Percentiles rank a stretch among this genome's conserved stretches.
These are phyloP conservation scores for Bursaphelenchus okinawaensis DNA, from an alignment of 2,888 invertebrate species.

Conservation along the genomic window DNA sequence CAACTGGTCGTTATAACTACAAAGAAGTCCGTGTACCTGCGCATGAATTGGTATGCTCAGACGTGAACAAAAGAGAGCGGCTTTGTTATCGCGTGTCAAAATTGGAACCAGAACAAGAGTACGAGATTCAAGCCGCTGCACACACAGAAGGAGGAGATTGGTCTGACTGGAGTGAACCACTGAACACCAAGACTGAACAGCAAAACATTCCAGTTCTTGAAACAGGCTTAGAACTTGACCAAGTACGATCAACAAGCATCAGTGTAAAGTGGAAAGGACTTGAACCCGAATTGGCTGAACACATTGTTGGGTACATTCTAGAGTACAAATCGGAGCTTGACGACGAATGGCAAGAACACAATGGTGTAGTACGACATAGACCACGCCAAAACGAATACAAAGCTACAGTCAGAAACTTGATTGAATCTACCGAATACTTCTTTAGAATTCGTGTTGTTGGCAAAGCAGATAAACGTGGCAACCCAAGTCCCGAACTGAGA, in stretches of 20 bases:
- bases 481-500: conserved; percentile 54
- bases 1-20: conserved; percentile 46
- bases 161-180: conserved; percentile 55
- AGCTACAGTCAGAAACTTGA: conserved; percentile 44
- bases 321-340: conserved; percentile 56
- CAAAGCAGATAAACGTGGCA: conserved; percentile 55
- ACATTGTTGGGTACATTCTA: conserved; percentile 55
- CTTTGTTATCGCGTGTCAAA: conserved; percentile 56
- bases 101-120: conserved; percentile 55
- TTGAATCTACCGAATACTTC: conserved; percentile 57
- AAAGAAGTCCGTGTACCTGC: conserved; percentile 50
- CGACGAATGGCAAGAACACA: conserved; percentile 53
- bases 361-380: conserved; percentile 50
- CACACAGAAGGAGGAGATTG: conserved; percentile 56
- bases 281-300: conserved; percentile 40
- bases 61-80: conserved; percentile 46
- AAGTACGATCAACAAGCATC: conserved; percentile 52
- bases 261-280: conserved; percentile 56
- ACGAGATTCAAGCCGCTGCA: conserved; percentile 54
- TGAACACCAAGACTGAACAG: conserved; percentile 38
- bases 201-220: conserved; percentile 56
- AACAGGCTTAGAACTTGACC: conserved; percentile 44
- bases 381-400: conserved; percentile 44
- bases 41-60: conserved; percentile 52
- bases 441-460: conserved; percentile 57